These are phyloP conservation scores for Chlorospingus flavigularis DNA, from an alignment of 2,797 vertebrate genomes.

Conservation along the genomic window DNA sequence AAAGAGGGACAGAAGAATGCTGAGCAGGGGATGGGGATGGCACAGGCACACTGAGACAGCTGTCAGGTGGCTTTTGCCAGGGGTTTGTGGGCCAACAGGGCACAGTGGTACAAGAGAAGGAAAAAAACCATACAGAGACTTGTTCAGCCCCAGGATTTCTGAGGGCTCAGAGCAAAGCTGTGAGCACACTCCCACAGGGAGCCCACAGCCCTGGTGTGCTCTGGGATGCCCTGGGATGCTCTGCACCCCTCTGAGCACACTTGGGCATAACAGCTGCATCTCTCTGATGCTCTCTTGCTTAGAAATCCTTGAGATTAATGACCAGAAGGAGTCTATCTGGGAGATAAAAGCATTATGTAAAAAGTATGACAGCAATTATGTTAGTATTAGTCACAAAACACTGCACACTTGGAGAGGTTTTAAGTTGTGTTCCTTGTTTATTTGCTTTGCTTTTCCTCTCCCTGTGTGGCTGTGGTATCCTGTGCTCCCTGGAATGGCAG, in stretches of 20 bases:
- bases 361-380: conserved; percentile 51
- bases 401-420: conserved; percentile 20
- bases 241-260: not conserved
- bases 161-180: not conserved
- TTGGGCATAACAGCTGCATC: not conserved
- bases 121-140: not conserved
- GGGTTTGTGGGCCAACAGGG: not conserved
- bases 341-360: conserved; percentile 49
- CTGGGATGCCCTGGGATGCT: not conserved
- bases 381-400: conserved; percentile 55
- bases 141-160: not conserved
- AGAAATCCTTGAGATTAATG: conserved; percentile 38
- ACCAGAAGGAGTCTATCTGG: conserved; percentile 13
- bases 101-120: not conserved
- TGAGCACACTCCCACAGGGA: not conserved
- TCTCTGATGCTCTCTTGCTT: not conserved
- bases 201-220: not conserved
- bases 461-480: not conserved
- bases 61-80: not conserved
- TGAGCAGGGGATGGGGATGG: not conserved
- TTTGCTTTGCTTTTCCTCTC: not conserved
- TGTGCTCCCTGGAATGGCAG: not conserved
- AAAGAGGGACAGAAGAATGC: not conserved
- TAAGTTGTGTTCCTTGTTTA: conserved; percentile 32
- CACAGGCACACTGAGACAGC: not conserved